Percentiles rank a stretch among this genome's conserved stretches.
phyloP scores from a whole-genome alignment of 2,797 vertebrate species.

The Xyrichtys novacula region DNA sequence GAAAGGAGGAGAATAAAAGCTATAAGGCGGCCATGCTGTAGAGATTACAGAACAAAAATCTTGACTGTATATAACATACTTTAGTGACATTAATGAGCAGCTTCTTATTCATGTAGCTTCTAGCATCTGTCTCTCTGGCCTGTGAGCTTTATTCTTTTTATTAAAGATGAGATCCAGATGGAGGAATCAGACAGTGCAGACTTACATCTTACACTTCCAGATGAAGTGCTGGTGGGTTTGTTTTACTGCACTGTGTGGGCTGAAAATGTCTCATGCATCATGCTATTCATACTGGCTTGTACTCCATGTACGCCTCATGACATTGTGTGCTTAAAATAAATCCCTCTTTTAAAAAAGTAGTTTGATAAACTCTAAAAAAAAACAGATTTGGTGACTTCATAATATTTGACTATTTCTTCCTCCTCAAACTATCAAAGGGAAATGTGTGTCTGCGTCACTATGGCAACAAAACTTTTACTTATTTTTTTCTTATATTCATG shows the following conservation, averaged over 20 bases:
- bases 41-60: neutral
- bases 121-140: neutral
- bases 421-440: neutral
- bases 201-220: neutral
- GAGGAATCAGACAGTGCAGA: neutral
- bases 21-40: neutral
- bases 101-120: constrained; percentile 10
- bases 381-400: neutral
- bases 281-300: neutral
- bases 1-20: neutral
- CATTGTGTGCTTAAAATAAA: neutral
- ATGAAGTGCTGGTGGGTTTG: neutral
- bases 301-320: constrained; percentile 1
- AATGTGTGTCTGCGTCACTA: neutral
- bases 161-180: too few species aligned
- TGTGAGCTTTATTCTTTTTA: neutral
- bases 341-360: neutral
- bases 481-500: constrained; percentile 4
- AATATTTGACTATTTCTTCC: neutral
- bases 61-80: neutral
- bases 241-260: neutral
- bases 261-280: neutral
- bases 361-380: neutral
- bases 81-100: constrained; percentile 3
- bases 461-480: neutral